These are phyloP conservation scores for Caenorhabditis inopinata DNA, from an alignment of 1,140 invertebrate genomes.

Conservation along the genomic window DNA sequence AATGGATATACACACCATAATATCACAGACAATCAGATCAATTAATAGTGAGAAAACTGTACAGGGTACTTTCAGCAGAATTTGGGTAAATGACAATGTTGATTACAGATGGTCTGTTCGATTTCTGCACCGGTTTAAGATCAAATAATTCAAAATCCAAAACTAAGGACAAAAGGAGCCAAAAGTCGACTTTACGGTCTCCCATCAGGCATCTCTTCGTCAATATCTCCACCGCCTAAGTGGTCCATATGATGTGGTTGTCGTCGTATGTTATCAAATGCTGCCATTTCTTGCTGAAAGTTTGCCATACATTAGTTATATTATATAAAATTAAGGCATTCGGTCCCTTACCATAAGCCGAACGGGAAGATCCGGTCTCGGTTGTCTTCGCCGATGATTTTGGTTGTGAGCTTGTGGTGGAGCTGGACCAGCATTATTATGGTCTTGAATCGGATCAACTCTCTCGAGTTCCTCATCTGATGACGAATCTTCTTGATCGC, in stretches of 20 bases:
- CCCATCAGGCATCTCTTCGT: conserved; percentile 8
- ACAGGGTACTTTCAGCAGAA: neutral
- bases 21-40: conserved; percentile 17
- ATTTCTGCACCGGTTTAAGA: conserved; percentile 14
- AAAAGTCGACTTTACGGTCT: neutral
- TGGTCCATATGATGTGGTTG: neutral
- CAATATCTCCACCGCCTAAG: neutral
- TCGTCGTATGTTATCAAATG: neutral
- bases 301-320: no score
- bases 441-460: neutral
- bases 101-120: neutral
- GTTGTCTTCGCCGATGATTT: neutral
- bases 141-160: neutral
- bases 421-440: neutral
- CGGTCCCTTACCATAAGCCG: neutral
- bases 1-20: neutral
- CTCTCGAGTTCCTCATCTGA: neutral
- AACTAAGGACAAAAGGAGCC: neutral
- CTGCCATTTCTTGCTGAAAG: conserved; percentile 24
- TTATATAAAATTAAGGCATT: no score
- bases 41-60: neutral
- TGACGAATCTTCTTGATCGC: neutral
- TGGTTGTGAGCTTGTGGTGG: neutral
- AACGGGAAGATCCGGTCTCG: neutral
- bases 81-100: neutral